Percentiles rank a stretch among this genome's conserved stretches.
Evolutionary conservation across 2,888 invertebrate species (phyloP).

Genomic region (Aradus depressus): DNA sequence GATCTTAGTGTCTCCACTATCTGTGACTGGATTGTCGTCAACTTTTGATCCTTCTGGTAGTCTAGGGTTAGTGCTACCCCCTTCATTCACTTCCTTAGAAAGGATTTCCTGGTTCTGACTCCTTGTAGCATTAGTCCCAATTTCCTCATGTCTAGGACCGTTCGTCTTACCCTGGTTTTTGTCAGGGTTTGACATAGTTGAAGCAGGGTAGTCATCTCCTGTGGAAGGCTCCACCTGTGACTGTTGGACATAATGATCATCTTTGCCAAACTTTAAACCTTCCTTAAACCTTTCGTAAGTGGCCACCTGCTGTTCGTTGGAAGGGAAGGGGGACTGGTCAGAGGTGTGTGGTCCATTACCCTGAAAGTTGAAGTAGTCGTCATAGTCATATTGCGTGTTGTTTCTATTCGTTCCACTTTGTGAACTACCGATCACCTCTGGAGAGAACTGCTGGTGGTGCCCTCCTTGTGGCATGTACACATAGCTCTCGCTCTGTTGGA

Average conservation of each 20-base stretch:
- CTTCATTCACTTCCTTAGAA: no score
- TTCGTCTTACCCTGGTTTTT: slow-evolving; percentile 19
- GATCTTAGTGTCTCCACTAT: no score
- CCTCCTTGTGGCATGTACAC: slow-evolving; percentile 27
- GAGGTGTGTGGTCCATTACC: slow-evolving; percentile 16
- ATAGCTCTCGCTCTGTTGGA: slow-evolving; percentile 31
- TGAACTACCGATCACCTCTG: slow-evolving; percentile 1
- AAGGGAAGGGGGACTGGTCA: slow-evolving; percentile 30
- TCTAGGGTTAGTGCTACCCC: no score
- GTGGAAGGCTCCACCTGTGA: not conserved
- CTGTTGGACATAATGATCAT: slow-evolving; percentile 25
- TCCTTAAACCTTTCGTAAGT: slow-evolving; percentile 24
- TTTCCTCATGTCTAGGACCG: slow-evolving; percentile 16
- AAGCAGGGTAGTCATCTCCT: slow-evolving; percentile 2
- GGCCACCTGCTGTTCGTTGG: slow-evolving; percentile 28
- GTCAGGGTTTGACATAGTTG: slow-evolving; percentile 20
- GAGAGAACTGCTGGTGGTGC: slow-evolving; percentile 12
- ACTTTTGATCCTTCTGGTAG: no score
- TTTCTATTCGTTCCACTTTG: slow-evolving; percentile 9
- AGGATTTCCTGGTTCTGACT: no score
- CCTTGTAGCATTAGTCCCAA: not conserved
- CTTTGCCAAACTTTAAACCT: slow-evolving; percentile 23
- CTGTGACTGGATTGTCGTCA: no score
- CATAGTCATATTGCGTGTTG: slow-evolving; percentile 19
- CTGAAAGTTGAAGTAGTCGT: slow-evolving; percentile 23